phyloP scores from a whole-genome alignment of 2,888 invertebrate genomes.

The Eulithis prunata region DNA sequence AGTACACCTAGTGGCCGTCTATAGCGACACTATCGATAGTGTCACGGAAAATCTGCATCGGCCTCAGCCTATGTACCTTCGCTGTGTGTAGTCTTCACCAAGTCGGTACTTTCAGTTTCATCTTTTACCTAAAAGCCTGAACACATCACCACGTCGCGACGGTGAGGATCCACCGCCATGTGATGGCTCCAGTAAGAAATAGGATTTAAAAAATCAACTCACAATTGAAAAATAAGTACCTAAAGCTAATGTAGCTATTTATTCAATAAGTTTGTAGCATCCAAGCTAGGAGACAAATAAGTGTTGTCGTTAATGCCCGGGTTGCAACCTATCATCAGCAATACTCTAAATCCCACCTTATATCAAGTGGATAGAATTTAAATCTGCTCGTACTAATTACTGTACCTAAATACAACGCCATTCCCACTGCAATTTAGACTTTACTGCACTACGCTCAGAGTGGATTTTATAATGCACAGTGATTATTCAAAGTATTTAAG shows the following conservation, averaged over 20 bases:
- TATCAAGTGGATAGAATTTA: constrained; percentile 18
- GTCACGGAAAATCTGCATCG: no score
- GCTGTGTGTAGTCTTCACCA: no score
- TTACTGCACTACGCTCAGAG: constrained; percentile 9
- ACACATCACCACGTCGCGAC: no score
- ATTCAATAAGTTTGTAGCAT: constrained; percentile 31
- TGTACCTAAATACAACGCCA: constrained; percentile 14
- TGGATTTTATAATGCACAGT: constrained; percentile 15
- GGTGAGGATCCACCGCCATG: no score
- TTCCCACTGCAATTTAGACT: constrained; percentile 16
- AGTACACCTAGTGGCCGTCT: no score
- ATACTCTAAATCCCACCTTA: constrained; percentile 30
- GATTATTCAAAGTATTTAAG: constrained; percentile 33
- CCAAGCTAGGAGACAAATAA: constrained; percentile 32
- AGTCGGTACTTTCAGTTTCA: no score
- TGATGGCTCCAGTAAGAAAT: no score
- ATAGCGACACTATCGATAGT: no score
- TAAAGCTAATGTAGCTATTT: background rate
- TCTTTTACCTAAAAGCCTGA: no score
- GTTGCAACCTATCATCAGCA: constrained; percentile 27
- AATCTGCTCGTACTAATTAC: constrained; percentile 20
- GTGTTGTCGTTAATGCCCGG: constrained; percentile 28
- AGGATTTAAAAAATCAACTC: background rate
- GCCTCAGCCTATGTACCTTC: no score
- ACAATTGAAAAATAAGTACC: background rate